A percentile compares a stretch with the other conserved stretches of the same genome.
phyloP scores from a whole-genome alignment of 2,113 vertebrate genomes.

The Sylvilagus bachmani region DNA sequence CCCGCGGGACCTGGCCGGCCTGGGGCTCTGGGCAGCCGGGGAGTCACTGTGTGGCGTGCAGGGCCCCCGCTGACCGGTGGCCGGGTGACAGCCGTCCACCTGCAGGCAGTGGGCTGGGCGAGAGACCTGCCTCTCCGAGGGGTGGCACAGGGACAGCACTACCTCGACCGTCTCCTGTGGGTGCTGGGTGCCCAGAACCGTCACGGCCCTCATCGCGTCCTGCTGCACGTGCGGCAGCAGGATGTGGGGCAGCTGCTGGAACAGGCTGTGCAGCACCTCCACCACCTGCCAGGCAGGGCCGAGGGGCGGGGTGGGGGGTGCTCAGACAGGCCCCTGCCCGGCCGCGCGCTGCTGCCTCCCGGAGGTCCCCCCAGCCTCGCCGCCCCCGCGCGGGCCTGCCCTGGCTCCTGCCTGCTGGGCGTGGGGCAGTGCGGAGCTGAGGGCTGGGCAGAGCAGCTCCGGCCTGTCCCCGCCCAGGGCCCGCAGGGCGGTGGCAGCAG shows the following conservation, averaged over 20 bases:
- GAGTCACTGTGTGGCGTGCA: too few species aligned
- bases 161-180: conserved; percentile 23
- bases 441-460: too few species aligned
- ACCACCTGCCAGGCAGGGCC: conserved; percentile 14
- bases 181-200: conserved; percentile 51
- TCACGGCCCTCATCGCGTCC: neutral
- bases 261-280: conserved; percentile 48
- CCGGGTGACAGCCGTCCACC: too few species aligned
- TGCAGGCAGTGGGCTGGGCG: neutral
- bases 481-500: too few species aligned
- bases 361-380: neutral
- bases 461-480: neutral
- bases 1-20: too few species aligned
- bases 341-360: rapidly evolving
- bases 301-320: neutral
- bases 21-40: too few species aligned
- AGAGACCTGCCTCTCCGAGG: conserved; percentile 59
- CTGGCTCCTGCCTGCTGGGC: neutral
- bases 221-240: neutral
- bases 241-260: conserved; percentile 31
- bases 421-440: rapidly evolving
- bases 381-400: too few species aligned
- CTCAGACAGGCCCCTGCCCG: neutral
- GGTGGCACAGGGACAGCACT: conserved; percentile 55
- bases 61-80: too few species aligned